These are phyloP conservation scores for Meganola albula DNA, from an alignment of 2,888 invertebrate genomes.

Conservation along the genomic window DNA sequence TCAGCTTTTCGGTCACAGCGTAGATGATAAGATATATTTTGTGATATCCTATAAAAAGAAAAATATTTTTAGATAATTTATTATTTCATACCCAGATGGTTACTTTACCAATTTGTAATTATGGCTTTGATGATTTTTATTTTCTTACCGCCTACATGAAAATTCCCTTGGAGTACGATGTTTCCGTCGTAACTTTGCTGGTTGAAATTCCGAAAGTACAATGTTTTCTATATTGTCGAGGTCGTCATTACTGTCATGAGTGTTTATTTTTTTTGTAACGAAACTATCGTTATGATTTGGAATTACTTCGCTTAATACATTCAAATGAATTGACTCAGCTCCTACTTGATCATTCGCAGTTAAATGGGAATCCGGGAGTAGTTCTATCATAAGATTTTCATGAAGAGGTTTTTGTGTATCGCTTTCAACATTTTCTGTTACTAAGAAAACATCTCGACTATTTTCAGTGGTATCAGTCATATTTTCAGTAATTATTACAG, in stretches of 20 bases:
- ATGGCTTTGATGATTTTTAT: not conserved
- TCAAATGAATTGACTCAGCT: conserved; percentile 10
- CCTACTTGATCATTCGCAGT: conserved; percentile 9
- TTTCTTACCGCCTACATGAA: conserved; percentile 63
- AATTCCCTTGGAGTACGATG: conserved; percentile 52
- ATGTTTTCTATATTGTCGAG: conserved; percentile 41
- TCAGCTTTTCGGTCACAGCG: conserved; percentile 84
- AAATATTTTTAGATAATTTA: not conserved
- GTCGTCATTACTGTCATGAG: conserved; percentile 26
- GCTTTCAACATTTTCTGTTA: too few species aligned
- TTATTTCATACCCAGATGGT: not conserved
- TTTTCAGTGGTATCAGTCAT: conserved; percentile 7
- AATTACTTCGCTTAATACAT: conserved; percentile 13
- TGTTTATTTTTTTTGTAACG: conserved; percentile 28
- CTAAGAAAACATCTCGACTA: too few species aligned
- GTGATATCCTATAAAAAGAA: conserved; percentile 78
- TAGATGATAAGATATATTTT: conserved; percentile 77
- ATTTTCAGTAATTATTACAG: conserved; percentile 4
- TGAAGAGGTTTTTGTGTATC: too few species aligned
- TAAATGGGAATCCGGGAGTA: conserved; percentile 21
- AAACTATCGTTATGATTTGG: conserved; percentile 7
- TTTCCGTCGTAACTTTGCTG: conserved; percentile 53
- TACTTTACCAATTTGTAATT: not conserved
- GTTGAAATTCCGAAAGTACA: conserved; percentile 41
- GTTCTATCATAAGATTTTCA: conserved; percentile 30